Percentiles rank a stretch among this genome's conserved stretches.
These are phyloP conservation scores for Magallana ariakensis DNA, from an alignment of 1,140 invertebrate species.

Conservation along the genomic window DNA sequence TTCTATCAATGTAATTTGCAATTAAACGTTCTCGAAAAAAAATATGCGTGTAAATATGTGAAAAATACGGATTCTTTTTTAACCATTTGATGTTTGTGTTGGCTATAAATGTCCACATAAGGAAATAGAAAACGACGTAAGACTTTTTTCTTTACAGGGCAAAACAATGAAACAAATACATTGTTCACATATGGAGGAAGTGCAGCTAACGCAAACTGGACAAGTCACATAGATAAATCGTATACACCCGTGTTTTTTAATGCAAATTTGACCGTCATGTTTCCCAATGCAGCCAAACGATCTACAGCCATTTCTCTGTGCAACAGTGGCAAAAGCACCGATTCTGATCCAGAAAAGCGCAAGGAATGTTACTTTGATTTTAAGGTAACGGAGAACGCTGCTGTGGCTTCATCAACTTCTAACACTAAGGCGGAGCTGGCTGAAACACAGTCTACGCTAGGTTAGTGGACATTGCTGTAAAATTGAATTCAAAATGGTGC, in stretches of 20 bases:
- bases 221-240: constrained; percentile 40
- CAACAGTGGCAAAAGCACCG: constrained; percentile 39
- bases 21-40: too few relatives aligned
- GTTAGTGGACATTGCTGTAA: constrained; percentile 27
- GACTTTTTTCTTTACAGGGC: constrained; percentile 22
- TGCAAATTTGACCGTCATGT: constrained; percentile 62
- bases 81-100: too few relatives aligned
- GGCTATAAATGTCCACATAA: too few relatives aligned
- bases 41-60: too few relatives aligned
- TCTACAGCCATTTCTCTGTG: constrained; percentile 51
- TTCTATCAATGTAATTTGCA: too few relatives aligned
- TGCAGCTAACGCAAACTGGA: constrained; percentile 39
- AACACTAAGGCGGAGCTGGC: constrained; percentile 30
- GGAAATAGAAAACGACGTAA: too few relatives aligned
- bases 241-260: constrained; percentile 65
- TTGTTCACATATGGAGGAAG: constrained; percentile 53
- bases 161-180: constrained; percentile 15
- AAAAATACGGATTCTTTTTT: too few relatives aligned
- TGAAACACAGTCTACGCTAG: constrained; percentile 44
- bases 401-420: constrained; percentile 48
- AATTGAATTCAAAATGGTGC: too few relatives aligned
- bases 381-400: constrained; percentile 54
- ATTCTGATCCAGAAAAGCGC: constrained; percentile 58
- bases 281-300: constrained; percentile 55
- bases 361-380: constrained; percentile 67